These are phyloP conservation scores for Porites divaricata DNA, from an alignment of 92 coral and sea anemone species.

Conservation along the genomic window DNA sequence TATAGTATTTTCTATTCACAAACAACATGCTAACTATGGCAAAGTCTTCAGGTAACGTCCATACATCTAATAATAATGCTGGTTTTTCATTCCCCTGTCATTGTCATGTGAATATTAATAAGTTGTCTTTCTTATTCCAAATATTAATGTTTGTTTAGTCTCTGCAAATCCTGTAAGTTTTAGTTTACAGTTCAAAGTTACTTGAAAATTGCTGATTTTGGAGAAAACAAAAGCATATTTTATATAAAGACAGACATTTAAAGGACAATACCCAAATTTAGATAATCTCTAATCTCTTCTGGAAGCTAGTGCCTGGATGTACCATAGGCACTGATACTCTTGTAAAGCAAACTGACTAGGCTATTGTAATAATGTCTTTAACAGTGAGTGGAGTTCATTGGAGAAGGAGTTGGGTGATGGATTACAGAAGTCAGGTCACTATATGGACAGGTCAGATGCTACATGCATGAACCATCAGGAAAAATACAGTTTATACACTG, in stretches of 20 bases:
- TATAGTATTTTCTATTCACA: constrained; percentile 78
- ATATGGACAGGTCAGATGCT: constrained; percentile 90
- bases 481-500: too few relatives aligned
- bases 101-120: not conserved
- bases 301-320: too few relatives aligned
- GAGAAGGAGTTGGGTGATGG: constrained; percentile 97
- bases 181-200: too few relatives aligned
- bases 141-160: not conserved
- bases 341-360: not conserved
- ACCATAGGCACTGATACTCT: too few relatives aligned
- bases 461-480: too few relatives aligned
- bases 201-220: too few relatives aligned
- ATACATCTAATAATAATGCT: not conserved
- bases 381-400: constrained; percentile 94
- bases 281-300: too few relatives aligned
- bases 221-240: too few relatives aligned
- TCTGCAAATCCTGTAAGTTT: not conserved
- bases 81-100: not conserved
- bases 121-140: not conserved
- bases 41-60: constrained; percentile 81
- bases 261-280: too few relatives aligned
- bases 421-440: constrained; percentile 96
- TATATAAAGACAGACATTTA: too few relatives aligned
- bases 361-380: not conserved
- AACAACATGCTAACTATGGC: constrained; percentile 95